Conservation (phyloP, 2,888 invertebrate genomes). For the Perithous albicinctus region DNA sequence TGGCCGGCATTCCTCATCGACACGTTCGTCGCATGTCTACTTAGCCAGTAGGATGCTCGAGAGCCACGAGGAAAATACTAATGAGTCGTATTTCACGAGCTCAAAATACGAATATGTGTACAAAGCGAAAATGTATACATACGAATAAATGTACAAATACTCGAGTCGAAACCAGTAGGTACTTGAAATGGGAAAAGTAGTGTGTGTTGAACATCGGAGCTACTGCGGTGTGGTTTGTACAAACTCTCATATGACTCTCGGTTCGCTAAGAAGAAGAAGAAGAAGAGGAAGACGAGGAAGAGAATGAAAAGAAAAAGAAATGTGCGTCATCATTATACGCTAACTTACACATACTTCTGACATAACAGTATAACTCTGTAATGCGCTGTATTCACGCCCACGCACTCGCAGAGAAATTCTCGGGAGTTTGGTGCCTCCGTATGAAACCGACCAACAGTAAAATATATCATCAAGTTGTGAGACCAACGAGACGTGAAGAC, state of each 20-base stretch:
- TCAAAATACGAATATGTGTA: constrained; percentile 31
- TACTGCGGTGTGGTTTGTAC: constrained; percentile 46
- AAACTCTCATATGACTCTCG: constrained; percentile 59
- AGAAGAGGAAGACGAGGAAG: constrained; percentile 7
- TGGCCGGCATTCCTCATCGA: constrained; percentile 64
- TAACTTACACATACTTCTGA: constrained; percentile 48
- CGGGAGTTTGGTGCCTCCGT: background rate
- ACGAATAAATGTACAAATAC: constrained; percentile 17
- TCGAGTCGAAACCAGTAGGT: constrained; percentile 53
- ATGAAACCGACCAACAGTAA: constrained; percentile 2
- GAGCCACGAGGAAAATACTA: constrained; percentile 45
- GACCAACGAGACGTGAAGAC: background rate
- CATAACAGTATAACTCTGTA: constrained; percentile 60
- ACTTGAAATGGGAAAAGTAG: constrained; percentile 57
- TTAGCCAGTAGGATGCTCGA: constrained; percentile 33
- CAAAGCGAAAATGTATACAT: constrained; percentile 16
- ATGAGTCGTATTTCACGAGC: constrained; percentile 55
- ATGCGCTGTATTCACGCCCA: constrained; percentile 51
- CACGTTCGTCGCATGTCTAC: constrained; percentile 56
- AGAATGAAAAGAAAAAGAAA: constrained; percentile 1
- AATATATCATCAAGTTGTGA: background rate
- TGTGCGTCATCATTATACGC: constrained; percentile 52
- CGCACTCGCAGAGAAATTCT: constrained; percentile 31
- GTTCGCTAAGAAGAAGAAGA: constrained; percentile 19
- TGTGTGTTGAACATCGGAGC: constrained; percentile 43